These are phyloP conservation scores for Rhinoptilus africanus DNA, from an alignment of 2,113 vertebrate genomes.

Conservation along the genomic window DNA sequence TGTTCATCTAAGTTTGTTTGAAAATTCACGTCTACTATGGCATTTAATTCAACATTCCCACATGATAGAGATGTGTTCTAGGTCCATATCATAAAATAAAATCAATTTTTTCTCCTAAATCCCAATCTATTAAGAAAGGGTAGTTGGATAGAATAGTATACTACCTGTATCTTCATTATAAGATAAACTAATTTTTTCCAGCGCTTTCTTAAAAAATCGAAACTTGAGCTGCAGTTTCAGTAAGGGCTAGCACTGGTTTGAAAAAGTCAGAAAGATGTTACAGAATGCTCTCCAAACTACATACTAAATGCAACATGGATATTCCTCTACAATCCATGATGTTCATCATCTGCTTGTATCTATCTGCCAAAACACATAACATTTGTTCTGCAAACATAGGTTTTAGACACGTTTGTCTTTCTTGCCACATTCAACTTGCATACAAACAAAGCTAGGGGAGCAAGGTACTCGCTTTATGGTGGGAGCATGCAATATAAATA, in stretches of 20 bases:
- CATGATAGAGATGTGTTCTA: not conserved
- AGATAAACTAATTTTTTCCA: not conserved
- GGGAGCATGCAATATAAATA: not conserved
- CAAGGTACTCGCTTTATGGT: not conserved
- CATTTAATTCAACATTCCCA: not conserved
- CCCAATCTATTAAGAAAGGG: not conserved
- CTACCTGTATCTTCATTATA: not conserved
- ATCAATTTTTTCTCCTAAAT: not conserved
- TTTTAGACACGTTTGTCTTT: not conserved
- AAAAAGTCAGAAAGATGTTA: not conserved
- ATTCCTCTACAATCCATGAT: not conserved
- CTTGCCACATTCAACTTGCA: not conserved
- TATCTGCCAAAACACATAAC: not conserved
- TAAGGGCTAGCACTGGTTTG: fast-evolving
- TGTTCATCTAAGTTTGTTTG: not conserved
- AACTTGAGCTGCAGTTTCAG: not conserved
- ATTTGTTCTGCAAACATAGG: not conserved
- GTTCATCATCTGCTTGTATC: not conserved
- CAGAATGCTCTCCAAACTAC: not conserved
- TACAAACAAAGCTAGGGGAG: not conserved
- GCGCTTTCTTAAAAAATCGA: not conserved
- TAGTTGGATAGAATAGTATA: not conserved
- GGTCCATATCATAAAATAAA: not conserved
- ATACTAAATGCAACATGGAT: fast-evolving
- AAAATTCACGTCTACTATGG: not conserved